Percentiles rank a stretch among this genome's conserved stretches.
Evolutionary conservation across 1,140 invertebrate genomes (phyloP).

Genomic region (Euwallacea fornicatus): DNA sequence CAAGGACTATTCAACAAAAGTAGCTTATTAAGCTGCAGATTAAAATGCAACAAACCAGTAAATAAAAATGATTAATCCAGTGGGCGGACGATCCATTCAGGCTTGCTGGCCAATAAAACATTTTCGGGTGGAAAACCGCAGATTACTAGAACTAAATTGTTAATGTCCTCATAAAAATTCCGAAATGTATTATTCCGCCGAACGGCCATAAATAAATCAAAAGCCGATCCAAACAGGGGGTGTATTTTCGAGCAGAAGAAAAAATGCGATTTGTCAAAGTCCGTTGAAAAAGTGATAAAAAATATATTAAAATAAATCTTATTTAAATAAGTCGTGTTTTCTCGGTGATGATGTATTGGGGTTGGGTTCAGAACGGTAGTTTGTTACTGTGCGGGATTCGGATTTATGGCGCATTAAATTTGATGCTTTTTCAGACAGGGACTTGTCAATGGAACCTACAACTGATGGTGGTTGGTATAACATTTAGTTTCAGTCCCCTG

Average conservation of each 20-base stretch:
- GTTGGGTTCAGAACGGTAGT: slow-evolving; percentile 39
- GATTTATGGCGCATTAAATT: slow-evolving; percentile 38
- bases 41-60: slow-evolving; percentile 1
- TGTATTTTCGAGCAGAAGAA: slow-evolving; percentile 14
- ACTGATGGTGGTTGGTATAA: too few species aligned
- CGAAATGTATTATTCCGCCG: slow-evolving; percentile 24
- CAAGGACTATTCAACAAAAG: background rate
- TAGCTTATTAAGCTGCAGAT: background rate
- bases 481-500: too few species aligned
- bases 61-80: slow-evolving; percentile 12
- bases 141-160: slow-evolving; percentile 25
- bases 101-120: slow-evolving; percentile 11
- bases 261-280: slow-evolving; percentile 40
- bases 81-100: background rate
- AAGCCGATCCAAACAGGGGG: slow-evolving; percentile 25
- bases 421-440: slow-evolving; percentile 17
- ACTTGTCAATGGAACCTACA: background rate
- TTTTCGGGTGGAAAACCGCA: slow-evolving; percentile 14
- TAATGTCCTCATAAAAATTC: slow-evolving; percentile 35
- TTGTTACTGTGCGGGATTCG: slow-evolving; percentile 39
- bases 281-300: slow-evolving; percentile 37
- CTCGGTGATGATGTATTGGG: slow-evolving; percentile 40
- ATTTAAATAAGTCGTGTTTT: slow-evolving; percentile 42
- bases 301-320: slow-evolving; percentile 43
- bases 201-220: slow-evolving; percentile 35